Evolutionary conservation across 2,113 vertebrate genomes (phyloP).

Genomic region (Laterallus jamaicensis): DNA sequence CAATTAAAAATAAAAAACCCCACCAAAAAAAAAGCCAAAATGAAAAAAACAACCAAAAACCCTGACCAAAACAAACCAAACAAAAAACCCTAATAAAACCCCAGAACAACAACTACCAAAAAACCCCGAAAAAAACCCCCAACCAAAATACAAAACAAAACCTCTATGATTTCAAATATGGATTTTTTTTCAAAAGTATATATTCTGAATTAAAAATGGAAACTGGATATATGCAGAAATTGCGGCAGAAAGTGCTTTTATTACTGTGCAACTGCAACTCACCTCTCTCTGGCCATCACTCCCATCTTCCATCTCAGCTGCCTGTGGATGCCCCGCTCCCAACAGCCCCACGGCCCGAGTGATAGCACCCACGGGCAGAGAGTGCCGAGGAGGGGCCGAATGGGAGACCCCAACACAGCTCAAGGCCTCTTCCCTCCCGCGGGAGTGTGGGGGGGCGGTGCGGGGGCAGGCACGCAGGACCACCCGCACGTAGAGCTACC

Average conservation of each 20-base stretch:
- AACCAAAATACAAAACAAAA: too few relatives aligned
- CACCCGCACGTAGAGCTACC: not conserved
- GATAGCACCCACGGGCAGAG: not conserved
- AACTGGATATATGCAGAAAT: fast-evolving
- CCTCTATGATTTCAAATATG: not conserved
- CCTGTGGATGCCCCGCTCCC: fast-evolving
- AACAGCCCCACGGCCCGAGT: fast-evolving
- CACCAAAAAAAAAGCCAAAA: too few relatives aligned
- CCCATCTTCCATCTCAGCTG: not conserved
- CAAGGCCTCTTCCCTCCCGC: not conserved
- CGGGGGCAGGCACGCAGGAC: not conserved
- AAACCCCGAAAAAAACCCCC: too few relatives aligned
- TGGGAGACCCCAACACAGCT: fast-evolving
- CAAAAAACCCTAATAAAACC: too few relatives aligned
- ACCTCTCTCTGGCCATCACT: fast-evolving
- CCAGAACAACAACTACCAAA: too few relatives aligned
- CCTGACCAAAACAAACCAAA: not conserved
- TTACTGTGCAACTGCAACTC: too few relatives aligned
- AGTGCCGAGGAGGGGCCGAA: not conserved
- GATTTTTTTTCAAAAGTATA: not conserved
- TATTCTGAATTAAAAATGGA: not conserved
- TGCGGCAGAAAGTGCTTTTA: not conserved
- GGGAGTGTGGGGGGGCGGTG: too few relatives aligned
- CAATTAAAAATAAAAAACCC: too few relatives aligned
- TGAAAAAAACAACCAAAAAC: too few relatives aligned